A percentile compares a stretch with the other conserved stretches of the same genome.
Evolutionary conservation across 2,113 vertebrate genomes (phyloP).

Genomic region (Melanotaenia duboulayi): DNA sequence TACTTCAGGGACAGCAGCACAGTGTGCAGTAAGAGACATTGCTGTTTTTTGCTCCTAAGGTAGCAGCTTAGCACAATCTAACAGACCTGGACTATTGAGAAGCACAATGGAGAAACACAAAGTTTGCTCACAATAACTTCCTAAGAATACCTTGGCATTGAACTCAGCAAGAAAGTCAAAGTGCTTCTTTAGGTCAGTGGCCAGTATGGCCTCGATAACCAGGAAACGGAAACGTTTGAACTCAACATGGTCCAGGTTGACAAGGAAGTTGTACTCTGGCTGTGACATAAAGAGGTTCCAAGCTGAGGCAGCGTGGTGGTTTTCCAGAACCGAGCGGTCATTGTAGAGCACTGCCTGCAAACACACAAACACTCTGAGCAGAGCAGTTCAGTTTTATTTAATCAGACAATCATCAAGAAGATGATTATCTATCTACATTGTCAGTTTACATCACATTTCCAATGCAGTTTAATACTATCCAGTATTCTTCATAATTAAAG

Average conservation of each 20-base stretch:
- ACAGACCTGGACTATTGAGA: conserved; percentile 24
- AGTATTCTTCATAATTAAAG: conserved; percentile 5
- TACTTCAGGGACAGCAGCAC: conserved; percentile 39
- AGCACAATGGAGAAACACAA: conserved; percentile 46
- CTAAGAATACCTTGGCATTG: conserved; percentile 91
- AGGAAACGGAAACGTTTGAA: conserved; percentile 99
- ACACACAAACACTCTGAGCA: conserved; percentile 5
- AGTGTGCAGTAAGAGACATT: conserved; percentile 6
- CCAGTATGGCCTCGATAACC: conserved; percentile 97
- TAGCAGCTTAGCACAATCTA: conserved; percentile 14
- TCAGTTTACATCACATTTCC: background rate
- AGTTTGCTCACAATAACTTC: background rate
- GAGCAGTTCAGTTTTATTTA: background rate
- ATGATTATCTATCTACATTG: background rate
- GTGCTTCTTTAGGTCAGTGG: conserved; percentile 98
- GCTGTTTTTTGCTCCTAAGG: conserved; percentile 23
- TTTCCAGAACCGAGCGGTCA: conserved; percentile 96
- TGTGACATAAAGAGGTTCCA: conserved; percentile 98
- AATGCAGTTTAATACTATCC: background rate
- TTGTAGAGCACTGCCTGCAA: conserved; percentile 95
- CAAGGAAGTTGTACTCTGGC: conserved; percentile 95
- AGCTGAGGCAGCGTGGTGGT: conserved; percentile 96
- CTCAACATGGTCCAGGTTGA: conserved; percentile 93
- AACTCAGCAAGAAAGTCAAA: conserved; percentile 98
- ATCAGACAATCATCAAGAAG: background rate